Evolutionary conservation across 2,113 vertebrate species (phyloP), one percentile per base, ranked within the genome.

Genomic region (Porphyrio hochstetteri): DNA sequence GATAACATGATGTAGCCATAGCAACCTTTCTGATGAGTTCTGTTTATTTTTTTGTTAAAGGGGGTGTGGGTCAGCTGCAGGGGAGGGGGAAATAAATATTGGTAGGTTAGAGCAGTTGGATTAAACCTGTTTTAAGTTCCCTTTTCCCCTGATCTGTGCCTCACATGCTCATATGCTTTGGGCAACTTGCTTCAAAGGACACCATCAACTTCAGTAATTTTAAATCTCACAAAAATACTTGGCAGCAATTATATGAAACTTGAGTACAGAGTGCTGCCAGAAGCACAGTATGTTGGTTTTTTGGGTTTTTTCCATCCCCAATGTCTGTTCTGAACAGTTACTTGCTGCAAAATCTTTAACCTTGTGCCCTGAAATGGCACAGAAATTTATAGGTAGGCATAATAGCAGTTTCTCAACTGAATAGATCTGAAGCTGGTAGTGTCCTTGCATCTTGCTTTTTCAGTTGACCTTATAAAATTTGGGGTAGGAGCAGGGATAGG

Each of bases 351-450:
- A 71, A 46, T 31, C 6, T 52, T 9, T 17, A 7, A 86, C 90
- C 59, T 90, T 29, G 42, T 7, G 25, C 35, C 81, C 1, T 46
- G 55, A 78, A 94, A 16, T 56, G 67, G 64, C 52, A 60, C 79
- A 57, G 69, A 81, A 94, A 82, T 46, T 44, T 24, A 25, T 71
- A 96, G 88, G 52, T 56, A 94, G 90, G 42, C 88, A 59, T 71
- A 76, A 69, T 4, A 86, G 80, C 29, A 75, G 13, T 63, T 88
- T 91, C 3, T 42, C 2, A 93, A 76, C 50, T 93, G 57, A 44
- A 44, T 48, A 53, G 69, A 71, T 91, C 16, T 84, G 83, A 96
- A 93, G 95, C 93, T 97, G 95, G 92, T 96, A 93, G 95, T 97
- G 95, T 96, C 93, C 95, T 96, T 96, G 83, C 74, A 93, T 89